Evolutionary conservation across 2,113 vertebrate species (phyloP).

Genomic region (Sinocyclocheilus rhinocerous): DNA sequence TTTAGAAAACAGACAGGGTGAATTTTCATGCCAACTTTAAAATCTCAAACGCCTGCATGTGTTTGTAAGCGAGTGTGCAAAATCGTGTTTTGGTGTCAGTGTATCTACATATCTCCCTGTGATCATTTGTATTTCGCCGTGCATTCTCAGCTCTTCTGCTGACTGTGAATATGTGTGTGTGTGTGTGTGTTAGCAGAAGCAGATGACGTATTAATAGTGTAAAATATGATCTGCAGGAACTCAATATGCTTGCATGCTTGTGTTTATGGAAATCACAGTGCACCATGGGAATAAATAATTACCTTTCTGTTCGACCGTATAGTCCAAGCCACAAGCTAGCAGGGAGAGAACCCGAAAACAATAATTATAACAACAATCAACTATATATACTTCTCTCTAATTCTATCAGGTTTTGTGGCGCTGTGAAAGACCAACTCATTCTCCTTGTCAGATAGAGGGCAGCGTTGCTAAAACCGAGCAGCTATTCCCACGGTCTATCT

Average conservation of each 20-base stretch:
- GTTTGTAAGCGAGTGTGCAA: background rate
- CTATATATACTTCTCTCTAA: conserved; percentile 13
- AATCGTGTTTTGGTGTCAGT: conserved; percentile 21
- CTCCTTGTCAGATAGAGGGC: conserved; percentile 41
- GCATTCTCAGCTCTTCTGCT: conserved; percentile 58
- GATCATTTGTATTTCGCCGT: conserved; percentile 51
- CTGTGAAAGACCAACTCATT: conserved; percentile 14
- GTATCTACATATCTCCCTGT: background rate
- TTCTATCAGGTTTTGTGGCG: background rate
- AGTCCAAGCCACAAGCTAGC: conserved; percentile 20
- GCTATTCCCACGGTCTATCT: conserved; percentile 39
- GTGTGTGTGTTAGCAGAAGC: conserved; percentile 75
- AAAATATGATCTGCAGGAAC: conserved; percentile 78
- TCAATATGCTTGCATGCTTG: conserved; percentile 75
- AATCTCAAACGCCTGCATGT: background rate
- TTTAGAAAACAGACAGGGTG: background rate
- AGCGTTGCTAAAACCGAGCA: conserved; percentile 31
- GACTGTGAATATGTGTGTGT: conserved; percentile 17
- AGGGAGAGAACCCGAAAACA: conserved; percentile 59
- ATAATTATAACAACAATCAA: conserved; percentile 36
- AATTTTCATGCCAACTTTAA: background rate
- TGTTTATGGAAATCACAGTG: conserved; percentile 77
- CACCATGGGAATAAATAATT: conserved; percentile 62
- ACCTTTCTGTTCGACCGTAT: background rate
- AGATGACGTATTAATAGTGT: conserved; percentile 81